phyloP scores from a whole-genome alignment of 1,140 invertebrate genomes.

The Drosophila tristis region DNA sequence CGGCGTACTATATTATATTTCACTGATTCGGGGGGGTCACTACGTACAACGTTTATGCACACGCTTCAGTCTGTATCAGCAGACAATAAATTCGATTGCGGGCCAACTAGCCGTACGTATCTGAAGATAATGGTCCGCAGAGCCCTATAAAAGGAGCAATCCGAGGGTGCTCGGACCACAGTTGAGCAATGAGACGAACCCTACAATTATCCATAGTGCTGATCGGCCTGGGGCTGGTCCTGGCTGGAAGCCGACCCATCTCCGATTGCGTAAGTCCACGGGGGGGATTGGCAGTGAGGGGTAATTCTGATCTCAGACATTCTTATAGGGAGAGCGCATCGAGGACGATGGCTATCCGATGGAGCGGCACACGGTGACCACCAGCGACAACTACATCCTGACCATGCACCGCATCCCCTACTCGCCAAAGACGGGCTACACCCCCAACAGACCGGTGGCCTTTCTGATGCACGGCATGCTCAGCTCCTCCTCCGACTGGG shows the following conservation, averaged over 20 bases:
- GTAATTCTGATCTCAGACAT: background rate
- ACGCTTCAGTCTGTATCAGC: background rate
- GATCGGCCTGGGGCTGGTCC: constrained; percentile 39
- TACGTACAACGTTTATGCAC: background rate
- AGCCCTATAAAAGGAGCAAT: constrained; percentile 38
- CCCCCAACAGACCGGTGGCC: constrained; percentile 54
- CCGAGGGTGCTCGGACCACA: constrained; percentile 8
- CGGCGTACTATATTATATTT: constrained; percentile 25
- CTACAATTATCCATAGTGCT: constrained; percentile 45
- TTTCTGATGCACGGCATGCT: constrained; percentile 79
- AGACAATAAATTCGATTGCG: constrained; percentile 49
- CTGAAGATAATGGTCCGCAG: constrained; percentile 23
- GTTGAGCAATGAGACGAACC: constrained; percentile 41
- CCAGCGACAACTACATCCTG: constrained; percentile 67
- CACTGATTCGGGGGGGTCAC: constrained; percentile 22
- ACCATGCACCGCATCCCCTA: constrained; percentile 77
- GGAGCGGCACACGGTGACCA: constrained; percentile 65
- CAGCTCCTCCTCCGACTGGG: constrained; percentile 74
- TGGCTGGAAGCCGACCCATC: constrained; percentile 57
- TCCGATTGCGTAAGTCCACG: constrained; percentile 68
- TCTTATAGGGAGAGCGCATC: constrained; percentile 63
- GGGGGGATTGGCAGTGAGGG: too few relatives aligned
- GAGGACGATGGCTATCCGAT: constrained; percentile 72
- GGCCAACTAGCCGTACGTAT: constrained; percentile 13
- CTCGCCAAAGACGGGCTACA: constrained; percentile 51